Evolutionary conservation across 2,888 invertebrate species (phyloP).

Genomic region (Drosophila sordidula): DNA sequence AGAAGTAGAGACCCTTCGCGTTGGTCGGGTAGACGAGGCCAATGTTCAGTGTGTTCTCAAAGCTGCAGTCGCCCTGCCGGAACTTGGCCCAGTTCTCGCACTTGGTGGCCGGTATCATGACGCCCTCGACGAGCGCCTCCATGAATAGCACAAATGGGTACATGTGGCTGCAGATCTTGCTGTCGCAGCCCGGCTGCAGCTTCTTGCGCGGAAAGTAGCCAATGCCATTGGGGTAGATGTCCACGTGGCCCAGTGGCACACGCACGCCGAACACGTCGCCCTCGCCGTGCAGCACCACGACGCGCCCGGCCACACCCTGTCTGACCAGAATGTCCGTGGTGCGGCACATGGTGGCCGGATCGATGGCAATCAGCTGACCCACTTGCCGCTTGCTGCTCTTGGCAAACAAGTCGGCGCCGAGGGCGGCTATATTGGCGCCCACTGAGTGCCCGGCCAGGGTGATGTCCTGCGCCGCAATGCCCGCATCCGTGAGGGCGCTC

Average conservation of each 20-base stretch:
- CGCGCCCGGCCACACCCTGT: conserved; percentile 66
- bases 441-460: conserved; percentile 82
- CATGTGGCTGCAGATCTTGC: conserved; percentile 80
- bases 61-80: conserved; percentile 69
- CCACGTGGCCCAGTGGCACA: conserved; percentile 74
- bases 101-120: conserved; percentile 79
- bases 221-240: conserved; percentile 83
- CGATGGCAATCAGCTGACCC: conserved; percentile 80
- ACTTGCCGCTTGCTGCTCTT: conserved; percentile 58
- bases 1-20: conserved; percentile 78
- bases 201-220: conserved; percentile 77
- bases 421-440: conserved; percentile 82
- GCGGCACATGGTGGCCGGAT: conserved; percentile 81
- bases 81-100: conserved; percentile 81
- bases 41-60: conserved; percentile 67
- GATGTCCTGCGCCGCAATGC: conserved; percentile 61
- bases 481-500: conserved; percentile 58
- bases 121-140: conserved; percentile 80
- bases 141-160: conserved; percentile 82
- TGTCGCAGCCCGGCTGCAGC: conserved; percentile 81
- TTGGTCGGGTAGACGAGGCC: conserved; percentile 73
- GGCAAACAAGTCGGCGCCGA: conserved; percentile 72
- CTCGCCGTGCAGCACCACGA: conserved; percentile 81
- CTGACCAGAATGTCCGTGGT: conserved; percentile 72
- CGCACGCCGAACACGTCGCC: conserved; percentile 80